A percentile compares a stretch with the other conserved stretches of the same genome.
These are phyloP conservation scores for Calephelis perditalis DNA, from an alignment of 2,888 invertebrate genomes.

Conservation along the genomic window DNA sequence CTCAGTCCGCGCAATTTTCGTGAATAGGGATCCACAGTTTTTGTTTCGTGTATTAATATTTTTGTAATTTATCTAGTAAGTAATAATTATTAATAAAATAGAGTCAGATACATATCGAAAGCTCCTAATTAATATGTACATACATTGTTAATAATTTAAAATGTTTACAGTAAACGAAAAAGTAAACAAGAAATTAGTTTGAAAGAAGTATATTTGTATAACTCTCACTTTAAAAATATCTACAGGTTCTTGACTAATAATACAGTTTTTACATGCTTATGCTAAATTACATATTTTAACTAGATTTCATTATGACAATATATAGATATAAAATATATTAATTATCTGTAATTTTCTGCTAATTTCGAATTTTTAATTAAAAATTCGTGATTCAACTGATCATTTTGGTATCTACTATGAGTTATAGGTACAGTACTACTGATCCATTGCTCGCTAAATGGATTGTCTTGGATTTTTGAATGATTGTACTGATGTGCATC, in stretches of 20 bases:
- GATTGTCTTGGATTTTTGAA: neutral
- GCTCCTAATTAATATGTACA: too few relatives aligned
- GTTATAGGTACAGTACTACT: slow-evolving; percentile 35
- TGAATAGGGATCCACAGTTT: too few relatives aligned
- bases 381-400: slow-evolving; percentile 23
- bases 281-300: neutral
- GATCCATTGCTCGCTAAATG: neutral
- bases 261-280: slow-evolving; percentile 3
- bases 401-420: slow-evolving; percentile 35
- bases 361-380: slow-evolving; percentile 19
- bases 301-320: neutral
- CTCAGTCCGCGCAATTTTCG: too few relatives aligned
- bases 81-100: too few relatives aligned
- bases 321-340: neutral
- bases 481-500: neutral
- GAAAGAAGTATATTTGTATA: neutral
- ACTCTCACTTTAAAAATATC: slow-evolving; percentile 1
- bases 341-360: slow-evolving; percentile 22
- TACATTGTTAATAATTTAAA: too few relatives aligned
- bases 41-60: too few relatives aligned
- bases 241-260: neutral
- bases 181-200: neutral
- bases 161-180: neutral
- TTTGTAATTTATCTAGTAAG: too few relatives aligned
- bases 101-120: too few relatives aligned